Evolutionary conservation across 37 sponge, comb jelly and placozoan species (phyloP).

Genomic region (Mnemiopsis leidyi): DNA sequence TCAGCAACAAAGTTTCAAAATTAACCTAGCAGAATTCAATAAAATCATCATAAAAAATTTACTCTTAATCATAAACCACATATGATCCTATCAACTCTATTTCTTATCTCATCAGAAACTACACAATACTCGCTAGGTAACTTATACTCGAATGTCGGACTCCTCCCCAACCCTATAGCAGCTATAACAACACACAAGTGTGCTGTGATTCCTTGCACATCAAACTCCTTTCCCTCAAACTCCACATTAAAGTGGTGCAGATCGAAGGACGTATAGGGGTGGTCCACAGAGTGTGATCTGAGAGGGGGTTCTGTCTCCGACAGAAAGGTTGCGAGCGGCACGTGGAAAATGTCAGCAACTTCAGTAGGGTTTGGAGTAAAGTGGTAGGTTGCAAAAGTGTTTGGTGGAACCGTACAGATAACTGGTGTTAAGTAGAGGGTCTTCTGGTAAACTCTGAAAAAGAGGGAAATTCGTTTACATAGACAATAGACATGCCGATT

Average conservation of each 20-base stretch:
- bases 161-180: neutral
- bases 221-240: neutral
- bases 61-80: no score
- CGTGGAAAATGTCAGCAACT: constrained; percentile 45
- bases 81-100: neutral
- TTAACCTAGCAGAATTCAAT: no score
- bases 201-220: constrained; percentile 3
- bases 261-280: neutral
- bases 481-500: no score
- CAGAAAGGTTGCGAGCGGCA: neutral
- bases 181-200: neutral
- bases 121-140: neutral
- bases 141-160: neutral
- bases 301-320: neutral
- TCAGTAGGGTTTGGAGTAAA: neutral
- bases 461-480: no score
- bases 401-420: neutral
- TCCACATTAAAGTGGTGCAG: neutral
- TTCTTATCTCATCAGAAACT: neutral
- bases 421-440: neutral
- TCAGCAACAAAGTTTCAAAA: no score
- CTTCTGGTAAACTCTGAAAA: constrained; percentile 26
- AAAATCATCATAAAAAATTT: no score
- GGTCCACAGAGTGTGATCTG: neutral
- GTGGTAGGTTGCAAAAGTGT: neutral